These are phyloP conservation scores for Pygmarrhopalites habei DNA, from an alignment of 1,140 invertebrate species.

Conservation along the genomic window DNA sequence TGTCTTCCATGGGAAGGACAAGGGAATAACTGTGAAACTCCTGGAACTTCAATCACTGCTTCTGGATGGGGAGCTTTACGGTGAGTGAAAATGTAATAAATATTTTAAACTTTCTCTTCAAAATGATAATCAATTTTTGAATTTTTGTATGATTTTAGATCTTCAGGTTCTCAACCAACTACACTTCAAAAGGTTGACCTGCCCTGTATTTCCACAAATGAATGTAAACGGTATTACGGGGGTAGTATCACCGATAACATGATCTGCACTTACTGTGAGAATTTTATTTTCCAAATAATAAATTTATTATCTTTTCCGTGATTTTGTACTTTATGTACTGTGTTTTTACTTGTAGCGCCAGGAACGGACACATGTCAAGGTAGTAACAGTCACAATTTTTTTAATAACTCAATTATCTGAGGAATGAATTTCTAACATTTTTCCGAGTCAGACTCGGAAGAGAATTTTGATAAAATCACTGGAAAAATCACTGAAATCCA, in stretches of 20 bases:
- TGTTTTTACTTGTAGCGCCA: no score
- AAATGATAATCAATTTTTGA: no score
- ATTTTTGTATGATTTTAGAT: no score
- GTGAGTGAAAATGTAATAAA: no score
- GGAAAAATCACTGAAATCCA: constrained; percentile 17
- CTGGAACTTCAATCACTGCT: constrained; percentile 5
- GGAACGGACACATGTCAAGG: constrained; percentile 20
- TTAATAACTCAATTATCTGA: constrained; percentile 30
- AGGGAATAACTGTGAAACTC: not conserved
- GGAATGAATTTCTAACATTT: not conserved
- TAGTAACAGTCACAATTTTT: constrained; percentile 15
- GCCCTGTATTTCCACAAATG: constrained; percentile 48
- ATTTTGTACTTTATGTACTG: no score
- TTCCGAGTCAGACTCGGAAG: not conserved
- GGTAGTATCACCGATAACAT: constrained; percentile 47
- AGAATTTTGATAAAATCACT: not conserved
- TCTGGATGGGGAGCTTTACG: constrained; percentile 30
- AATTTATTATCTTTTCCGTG: no score
- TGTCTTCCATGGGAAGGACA: constrained; percentile 22
- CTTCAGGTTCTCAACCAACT: constrained; percentile 51
- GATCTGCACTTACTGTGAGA: constrained; percentile 67
- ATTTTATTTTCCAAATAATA: no score
- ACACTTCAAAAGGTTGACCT: constrained; percentile 54
- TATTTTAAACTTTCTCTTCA: no score
- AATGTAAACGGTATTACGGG: constrained; percentile 45